A percentile compares a stretch with the other conserved stretches of the same genome.
Conservation (phyloP, 2,797 vertebrate genomes). For the Gallirallus australis region DNA sequence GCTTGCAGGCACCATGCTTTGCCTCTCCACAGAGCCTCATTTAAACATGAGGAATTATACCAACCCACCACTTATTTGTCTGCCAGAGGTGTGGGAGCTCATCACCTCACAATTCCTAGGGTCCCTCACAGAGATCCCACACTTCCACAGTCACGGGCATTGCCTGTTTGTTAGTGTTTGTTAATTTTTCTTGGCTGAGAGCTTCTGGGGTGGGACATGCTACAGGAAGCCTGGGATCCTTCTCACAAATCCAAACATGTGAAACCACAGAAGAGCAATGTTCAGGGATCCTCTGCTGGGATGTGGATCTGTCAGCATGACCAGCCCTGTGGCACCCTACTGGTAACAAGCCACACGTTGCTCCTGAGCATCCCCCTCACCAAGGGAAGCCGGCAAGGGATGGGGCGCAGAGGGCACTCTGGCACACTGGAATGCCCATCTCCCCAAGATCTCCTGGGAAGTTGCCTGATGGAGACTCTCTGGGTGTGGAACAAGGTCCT, state of each 20-base stretch:
- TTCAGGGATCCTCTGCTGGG: not conserved
- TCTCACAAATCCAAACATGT: not conserved
- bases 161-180: not conserved
- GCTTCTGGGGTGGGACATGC: not conserved
- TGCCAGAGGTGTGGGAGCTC: not conserved
- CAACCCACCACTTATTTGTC: not conserved
- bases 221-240: not conserved
- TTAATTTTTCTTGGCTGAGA: not conserved
- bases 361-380: not conserved
- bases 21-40: not conserved
- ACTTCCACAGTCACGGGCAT: not conserved
- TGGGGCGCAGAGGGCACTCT: accelerated
- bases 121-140: not conserved
- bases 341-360: not conserved
- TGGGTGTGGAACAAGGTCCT: not conserved
- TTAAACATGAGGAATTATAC: not conserved
- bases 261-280: not conserved
- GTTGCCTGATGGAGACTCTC: not conserved
- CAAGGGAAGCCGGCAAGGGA: not conserved
- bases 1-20: not conserved
- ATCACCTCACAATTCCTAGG: not conserved
- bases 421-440: not conserved
- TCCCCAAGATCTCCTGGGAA: not conserved
- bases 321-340: not conserved
- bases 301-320: accelerated